Base-by-base conservation (phyloP, 1,140 invertebrate genomes). In the Conus betulinus region DNA sequence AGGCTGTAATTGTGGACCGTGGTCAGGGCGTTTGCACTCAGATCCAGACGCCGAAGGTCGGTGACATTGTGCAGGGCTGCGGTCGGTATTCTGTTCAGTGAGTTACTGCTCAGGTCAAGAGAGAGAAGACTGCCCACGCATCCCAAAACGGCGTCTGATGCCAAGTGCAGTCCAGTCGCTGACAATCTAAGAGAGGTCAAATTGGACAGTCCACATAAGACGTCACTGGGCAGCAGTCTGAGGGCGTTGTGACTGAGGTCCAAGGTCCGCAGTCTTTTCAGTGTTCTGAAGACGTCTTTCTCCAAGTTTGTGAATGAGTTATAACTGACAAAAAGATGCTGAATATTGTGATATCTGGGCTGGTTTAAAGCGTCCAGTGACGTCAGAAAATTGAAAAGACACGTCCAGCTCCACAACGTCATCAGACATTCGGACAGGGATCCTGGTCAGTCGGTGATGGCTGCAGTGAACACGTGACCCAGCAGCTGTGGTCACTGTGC, bases 381-480 rank as follows among this genome's bases (percentile, higher is more conserved):
- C 5, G 78, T 79, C 78, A 79, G 78, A 79, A 79, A 79, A 20
- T 79, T 79, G 78, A 13, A 13, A 52, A 15, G 78, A 27, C 51
- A 79, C 7, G 51, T 79, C 78, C 27, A 79, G 27, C 27, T 11
- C 27, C 27, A 79, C 78, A 8, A 79, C 78, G 78, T 39, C 27
- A 51, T 15, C 27, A 79, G 78, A 13, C 78, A 39, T 11, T 8
- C 5, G 27, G 27, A 25, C 78, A 27, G 78, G 78, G 15, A 79
- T 17, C 8, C 51, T 79, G 78, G 78, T 79, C 78, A 79, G n/a
- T 51, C 78, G n/a, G 78, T 52, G 78, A 39, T 51, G 78, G 78
- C 78, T 79, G 78, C 78, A 79, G 13, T 79, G 78, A 11, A 52
- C 78, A 79, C 51, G 78, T 15, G 78, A 13, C 7, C 51, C 78